Base-by-base conservation (phyloP, 2,797 vertebrate genomes). In the Eulemur coronatus region DNA sequence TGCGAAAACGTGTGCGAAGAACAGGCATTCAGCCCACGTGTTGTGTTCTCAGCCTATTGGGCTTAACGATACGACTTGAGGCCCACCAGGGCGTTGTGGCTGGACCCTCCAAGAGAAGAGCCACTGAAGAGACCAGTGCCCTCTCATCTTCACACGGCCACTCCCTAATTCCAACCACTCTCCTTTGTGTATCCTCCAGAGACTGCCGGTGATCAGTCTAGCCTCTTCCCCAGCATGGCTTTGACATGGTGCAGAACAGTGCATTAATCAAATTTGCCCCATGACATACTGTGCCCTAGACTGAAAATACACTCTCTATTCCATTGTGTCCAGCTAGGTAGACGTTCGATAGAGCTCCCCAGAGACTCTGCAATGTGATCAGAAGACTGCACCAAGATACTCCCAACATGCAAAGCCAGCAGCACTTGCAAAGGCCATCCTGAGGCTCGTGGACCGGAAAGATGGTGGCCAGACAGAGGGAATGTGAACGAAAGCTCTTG, bases 1-100 rank as follows among this genome's bases (percentile, higher is more conserved):
- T 4, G 10, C 18, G 30, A 14, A 8, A 14, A 18, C 1, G 8
- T 5, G 33, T 43, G 0, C 33, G 22, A 82, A 20, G 63, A 61
- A 2, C 3, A 17, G 24, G 4, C 0, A 6, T 4, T 22, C 13
- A 12, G 12, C 33, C 9, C 9, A 1, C 0, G 0, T 9, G 15
- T 13, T 22, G 28, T 33, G 17, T 4, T 52, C 22, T 59, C 55
- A 14, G 41, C 7, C 30, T 38, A 0, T 22, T 33, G 35, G 33
- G 7, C 13, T 9, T 33, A 7, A 0, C 33, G 1, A 0, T 20
- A 33, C 2, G 28, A 48, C 26, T 17, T 0, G 4, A 1, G 63
- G 43, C 3, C 52, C 14, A 1, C 24, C n/a, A 26, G 52, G 5
- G 12, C 4, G 7, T 33, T 63, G 57, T 1, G 46, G 55, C 46